phyloP scores from a whole-genome alignment of 2,797 vertebrate species.

The Chaenodraco wilsoni region DNA sequence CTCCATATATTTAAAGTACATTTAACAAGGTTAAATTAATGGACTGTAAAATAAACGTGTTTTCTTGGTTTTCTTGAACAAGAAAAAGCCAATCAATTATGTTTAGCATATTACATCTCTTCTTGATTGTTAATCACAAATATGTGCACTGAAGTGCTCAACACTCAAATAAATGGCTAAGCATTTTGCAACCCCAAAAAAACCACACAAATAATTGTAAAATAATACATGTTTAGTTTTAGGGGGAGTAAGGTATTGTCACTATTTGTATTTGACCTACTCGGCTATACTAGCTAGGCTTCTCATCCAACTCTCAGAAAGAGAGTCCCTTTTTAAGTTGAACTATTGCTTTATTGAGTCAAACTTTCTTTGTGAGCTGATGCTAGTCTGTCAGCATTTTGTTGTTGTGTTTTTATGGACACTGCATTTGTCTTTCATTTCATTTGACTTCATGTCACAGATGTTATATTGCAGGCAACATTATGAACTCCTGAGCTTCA shows the following conservation, averaged over 20 bases:
- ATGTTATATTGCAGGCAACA: constrained; percentile 25
- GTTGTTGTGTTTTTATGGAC: not conserved
- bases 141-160: no score
- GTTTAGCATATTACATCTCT: not conserved
- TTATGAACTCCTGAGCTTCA: not conserved
- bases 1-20: no score
- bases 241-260: not conserved
- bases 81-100: no score
- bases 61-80: not conserved
- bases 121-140: not conserved
- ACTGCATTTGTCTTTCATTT: constrained; percentile 9
- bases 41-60: not conserved
- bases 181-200: not conserved
- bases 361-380: not conserved
- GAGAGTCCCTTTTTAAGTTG: not conserved
- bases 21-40: not conserved
- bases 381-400: not conserved
- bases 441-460: constrained; percentile 25
- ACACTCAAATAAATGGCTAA: no score
- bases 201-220: no score
- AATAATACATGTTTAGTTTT: not conserved
- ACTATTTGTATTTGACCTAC: not conserved
- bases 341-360: not conserved
- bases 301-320: not conserved
- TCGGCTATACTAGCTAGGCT: not conserved